A percentile compares a stretch with the other conserved stretches of the same genome.
phyloP scores from a whole-genome alignment of 1,140 invertebrate genomes.

The Dendroctonus valens region DNA sequence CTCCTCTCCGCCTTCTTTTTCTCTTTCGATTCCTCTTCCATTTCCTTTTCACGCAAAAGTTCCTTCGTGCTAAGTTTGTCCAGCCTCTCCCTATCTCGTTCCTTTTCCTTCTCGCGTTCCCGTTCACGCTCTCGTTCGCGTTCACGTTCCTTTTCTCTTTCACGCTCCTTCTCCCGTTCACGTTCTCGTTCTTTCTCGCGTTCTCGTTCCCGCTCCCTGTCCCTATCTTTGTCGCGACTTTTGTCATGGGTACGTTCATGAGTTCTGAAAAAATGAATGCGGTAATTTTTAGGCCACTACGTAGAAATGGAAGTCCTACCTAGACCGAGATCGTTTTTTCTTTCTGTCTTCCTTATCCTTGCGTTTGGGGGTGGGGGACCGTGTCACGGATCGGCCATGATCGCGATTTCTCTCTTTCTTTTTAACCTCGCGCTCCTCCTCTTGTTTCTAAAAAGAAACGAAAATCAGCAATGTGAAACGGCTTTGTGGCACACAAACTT shows the following conservation, averaged over 20 bases:
- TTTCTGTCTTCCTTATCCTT: conserved; percentile 46
- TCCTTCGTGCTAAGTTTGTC: conserved; percentile 60
- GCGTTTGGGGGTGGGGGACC: conserved; percentile 46
- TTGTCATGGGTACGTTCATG: conserved; percentile 31
- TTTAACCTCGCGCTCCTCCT: conserved; percentile 56
- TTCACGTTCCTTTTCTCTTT: conserved; percentile 53
- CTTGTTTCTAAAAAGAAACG: conserved; percentile 63
- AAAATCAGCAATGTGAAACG: not conserved
- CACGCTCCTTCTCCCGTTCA: conserved; percentile 49
- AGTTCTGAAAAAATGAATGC: conserved; percentile 9
- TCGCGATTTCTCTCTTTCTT: conserved; percentile 50
- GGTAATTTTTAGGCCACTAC: not conserved
- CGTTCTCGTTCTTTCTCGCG: conserved; percentile 51
- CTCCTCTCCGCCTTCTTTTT: conserved; percentile 87
- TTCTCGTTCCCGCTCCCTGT: conserved; percentile 50
- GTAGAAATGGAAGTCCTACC: conserved; percentile 22
- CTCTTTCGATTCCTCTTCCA: conserved; percentile 89
- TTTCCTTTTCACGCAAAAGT: conserved; percentile 74
- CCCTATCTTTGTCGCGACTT: conserved; percentile 43
- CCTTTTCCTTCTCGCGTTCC: conserved; percentile 54
- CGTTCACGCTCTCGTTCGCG: conserved; percentile 55
- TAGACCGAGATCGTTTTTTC: conserved; percentile 55
- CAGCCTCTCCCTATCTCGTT: conserved; percentile 52
- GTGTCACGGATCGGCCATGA: conserved; percentile 49
- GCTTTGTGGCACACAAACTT: too few relatives aligned